Evolutionary conservation across 2,888 invertebrate species (phyloP), one percentile per base, ranked within the genome.

Genomic region (Flabesymbios commensalis): DNA sequence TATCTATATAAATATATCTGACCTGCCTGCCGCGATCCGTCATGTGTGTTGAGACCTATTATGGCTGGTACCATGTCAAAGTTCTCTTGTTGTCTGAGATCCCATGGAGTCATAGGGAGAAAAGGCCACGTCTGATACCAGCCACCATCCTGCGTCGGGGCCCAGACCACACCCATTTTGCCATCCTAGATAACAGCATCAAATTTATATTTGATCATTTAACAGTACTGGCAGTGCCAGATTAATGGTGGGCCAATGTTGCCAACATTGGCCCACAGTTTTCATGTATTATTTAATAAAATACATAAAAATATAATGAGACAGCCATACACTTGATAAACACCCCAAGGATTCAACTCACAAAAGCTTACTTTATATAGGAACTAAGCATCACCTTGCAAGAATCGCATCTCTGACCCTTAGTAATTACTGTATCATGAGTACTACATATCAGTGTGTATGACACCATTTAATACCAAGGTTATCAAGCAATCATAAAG

Each of bases 31-130:
- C 54, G 42, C 3, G 62, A 59, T 5, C 69, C 69, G 43, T 63
- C 71, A 14, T 72, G 57, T 3, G 59, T 57, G 48, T 69, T 69
- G 19, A 72, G 58, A 22, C 72, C 72, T 19, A 70, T 65, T 22
- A 72, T 66, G 14, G 58, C 47, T 4, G 72, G 72, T 10, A 72
- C 65, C n/a, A 62, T 61, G 33, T 61, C 63, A 63, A 72, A 72
- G n/a, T 52, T 52, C 22, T 55, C 54, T 24, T 64, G 59, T 7
- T 58, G 42, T 2, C 66, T 33, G n/a, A 59, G 33, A 28, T 72
- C 69, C 24, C 47, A 53, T 3, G 72, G 72, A 10, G 63, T 59
- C 22, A 61, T 60, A 2, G 70, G 70, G 48, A 72, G 59, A 55
- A 68, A 72, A 24, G 61, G 57, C 28, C 39, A 51, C 33, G 43